phyloP scores from a whole-genome alignment of 1,140 invertebrate genomes.

The Sipha flava region DNA sequence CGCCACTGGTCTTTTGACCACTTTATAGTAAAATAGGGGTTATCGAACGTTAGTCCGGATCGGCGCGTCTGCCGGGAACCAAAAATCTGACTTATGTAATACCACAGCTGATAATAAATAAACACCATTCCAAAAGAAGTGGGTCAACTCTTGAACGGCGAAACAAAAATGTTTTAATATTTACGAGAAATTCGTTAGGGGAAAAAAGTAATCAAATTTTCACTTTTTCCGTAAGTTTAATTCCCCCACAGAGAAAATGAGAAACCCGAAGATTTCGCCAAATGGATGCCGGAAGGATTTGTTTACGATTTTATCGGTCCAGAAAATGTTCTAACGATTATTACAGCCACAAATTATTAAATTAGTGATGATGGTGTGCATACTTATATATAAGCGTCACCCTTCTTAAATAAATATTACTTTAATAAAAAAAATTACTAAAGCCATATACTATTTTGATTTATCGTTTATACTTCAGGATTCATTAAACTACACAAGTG shows the following conservation, averaged over 20 bases:
- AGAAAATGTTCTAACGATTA: not conserved
- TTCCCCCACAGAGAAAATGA: not conserved
- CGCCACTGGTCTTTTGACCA: no score
- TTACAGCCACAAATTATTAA: not conserved
- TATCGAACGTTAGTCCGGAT: not conserved
- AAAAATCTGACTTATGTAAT: not conserved
- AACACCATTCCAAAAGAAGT: not conserved
- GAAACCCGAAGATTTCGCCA: not conserved
- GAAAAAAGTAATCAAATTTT: not conserved
- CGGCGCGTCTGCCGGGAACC: not conserved
- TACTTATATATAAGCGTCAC: not conserved
- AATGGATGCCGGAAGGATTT: not conserved
- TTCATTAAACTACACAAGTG: not conserved
- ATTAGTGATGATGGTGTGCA: not conserved
- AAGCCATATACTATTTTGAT: not conserved
- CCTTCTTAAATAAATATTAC: not conserved
- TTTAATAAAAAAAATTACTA: constrained; percentile 3
- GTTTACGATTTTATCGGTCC: not conserved
- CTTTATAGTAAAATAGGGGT: no score
- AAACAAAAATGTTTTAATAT: not conserved
- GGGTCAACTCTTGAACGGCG: not conserved
- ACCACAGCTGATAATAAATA: not conserved
- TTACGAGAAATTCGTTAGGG: not conserved
- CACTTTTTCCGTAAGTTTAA: not conserved
- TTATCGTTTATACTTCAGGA: not conserved